Evolutionary conservation across 2,888 invertebrate genomes (phyloP).

Genomic region (Saturnia pavonia): DNA sequence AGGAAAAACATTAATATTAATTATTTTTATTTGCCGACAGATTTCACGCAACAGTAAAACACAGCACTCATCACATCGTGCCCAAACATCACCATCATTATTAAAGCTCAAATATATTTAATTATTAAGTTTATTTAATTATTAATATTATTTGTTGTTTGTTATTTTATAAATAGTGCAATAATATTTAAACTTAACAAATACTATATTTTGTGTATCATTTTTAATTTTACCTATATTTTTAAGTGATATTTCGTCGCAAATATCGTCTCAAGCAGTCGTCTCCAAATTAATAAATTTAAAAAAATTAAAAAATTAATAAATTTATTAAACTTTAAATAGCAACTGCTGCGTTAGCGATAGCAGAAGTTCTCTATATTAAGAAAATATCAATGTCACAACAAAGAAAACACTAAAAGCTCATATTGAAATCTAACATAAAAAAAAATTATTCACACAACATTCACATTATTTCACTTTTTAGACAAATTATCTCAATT

Average conservation of each 20-base stretch:
- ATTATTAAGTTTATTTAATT: neutral
- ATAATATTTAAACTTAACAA: neutral
- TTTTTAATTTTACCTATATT: neutral
- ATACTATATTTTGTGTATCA: neutral
- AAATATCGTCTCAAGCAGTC: too few species aligned
- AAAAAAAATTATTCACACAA: too few species aligned
- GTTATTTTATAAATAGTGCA: neutral
- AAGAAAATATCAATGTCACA: too few species aligned
- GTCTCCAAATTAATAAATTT: too few species aligned
- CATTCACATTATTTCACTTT: too few species aligned
- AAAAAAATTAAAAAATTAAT: too few species aligned
- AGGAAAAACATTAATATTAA: neutral
- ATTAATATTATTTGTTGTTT: neutral
- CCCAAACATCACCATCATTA: slow-evolving; percentile 38
- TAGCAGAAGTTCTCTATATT: too few species aligned
- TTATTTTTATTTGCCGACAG: slow-evolving; percentile 28
- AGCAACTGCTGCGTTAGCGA: too few species aligned
- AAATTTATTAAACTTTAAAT: too few species aligned
- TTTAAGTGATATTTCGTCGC: neutral
- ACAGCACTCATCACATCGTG: slow-evolving; percentile 41
- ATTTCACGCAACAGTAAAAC: slow-evolving; percentile 46
- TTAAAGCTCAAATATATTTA: neutral
- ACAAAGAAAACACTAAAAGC: too few species aligned
- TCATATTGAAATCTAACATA: too few species aligned
- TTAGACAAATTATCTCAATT: too few species aligned